A percentile compares a stretch with the other conserved stretches of the same genome.
Evolutionary conservation across 2,797 vertebrate genomes (phyloP).

Genomic region (Helarctos malayanus): DNA sequence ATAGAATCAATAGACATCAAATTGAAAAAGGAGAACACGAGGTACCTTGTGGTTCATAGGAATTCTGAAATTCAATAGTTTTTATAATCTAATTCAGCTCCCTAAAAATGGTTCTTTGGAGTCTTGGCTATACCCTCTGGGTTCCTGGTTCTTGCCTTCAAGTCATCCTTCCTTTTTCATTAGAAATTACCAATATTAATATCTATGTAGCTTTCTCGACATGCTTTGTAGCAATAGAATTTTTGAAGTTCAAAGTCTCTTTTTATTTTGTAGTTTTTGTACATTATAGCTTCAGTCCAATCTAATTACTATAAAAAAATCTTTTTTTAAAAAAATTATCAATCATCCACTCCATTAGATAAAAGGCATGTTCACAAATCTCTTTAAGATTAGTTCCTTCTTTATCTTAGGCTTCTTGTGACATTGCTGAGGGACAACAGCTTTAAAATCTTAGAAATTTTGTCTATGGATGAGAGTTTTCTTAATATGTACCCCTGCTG

Average conservation of each 20-base stretch:
- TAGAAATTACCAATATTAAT: not conserved
- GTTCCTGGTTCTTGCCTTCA: not conserved
- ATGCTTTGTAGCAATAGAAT: not conserved
- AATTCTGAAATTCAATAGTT: not conserved
- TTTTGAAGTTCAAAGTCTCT: not conserved
- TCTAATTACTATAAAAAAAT: not conserved
- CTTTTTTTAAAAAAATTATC: not conserved
- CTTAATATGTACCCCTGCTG: not conserved
- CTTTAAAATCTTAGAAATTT: not conserved
- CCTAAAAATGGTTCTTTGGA: not conserved
- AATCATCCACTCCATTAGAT: not conserved
- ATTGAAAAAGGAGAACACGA: not conserved
- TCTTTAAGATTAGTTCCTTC: not conserved
- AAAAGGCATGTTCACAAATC: not conserved
- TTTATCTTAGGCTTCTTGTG: not conserved
- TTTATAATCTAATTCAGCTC: not conserved
- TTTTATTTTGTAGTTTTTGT: conserved; percentile 30
- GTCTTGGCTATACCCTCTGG: not conserved
- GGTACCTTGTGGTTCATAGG: not conserved
- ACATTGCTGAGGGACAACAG: not conserved
- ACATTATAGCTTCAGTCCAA: not conserved
- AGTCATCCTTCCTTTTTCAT: not conserved
- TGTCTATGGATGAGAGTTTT: not conserved
- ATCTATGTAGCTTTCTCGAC: not conserved
- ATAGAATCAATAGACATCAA: not conserved